Evolutionary conservation across 30 jellyfish, hydroid and myxozoan species (phyloP).

Genomic region (Chironex yamaguchii): DNA sequence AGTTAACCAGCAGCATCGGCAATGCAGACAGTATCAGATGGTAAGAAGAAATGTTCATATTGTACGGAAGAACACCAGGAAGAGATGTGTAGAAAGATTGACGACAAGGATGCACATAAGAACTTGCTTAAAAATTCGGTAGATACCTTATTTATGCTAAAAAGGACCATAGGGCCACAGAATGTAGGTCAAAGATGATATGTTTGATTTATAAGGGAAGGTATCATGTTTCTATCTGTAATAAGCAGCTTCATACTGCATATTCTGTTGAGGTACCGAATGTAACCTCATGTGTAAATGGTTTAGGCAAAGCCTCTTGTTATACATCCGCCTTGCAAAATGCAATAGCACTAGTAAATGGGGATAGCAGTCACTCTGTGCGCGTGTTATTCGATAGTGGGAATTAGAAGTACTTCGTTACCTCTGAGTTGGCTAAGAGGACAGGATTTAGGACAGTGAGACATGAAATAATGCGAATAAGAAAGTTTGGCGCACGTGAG

Average conservation of each 20-base stretch:
- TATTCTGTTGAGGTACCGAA: neutral
- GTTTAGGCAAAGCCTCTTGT: neutral
- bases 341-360: conserved; percentile 14
- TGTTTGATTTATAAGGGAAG: neutral
- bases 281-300: neutral
- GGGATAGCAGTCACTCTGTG: neutral
- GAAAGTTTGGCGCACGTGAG: no score
- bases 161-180: conserved; percentile 25
- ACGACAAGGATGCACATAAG: neutral
- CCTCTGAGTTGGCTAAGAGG: conserved; percentile 9
- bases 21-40: no score
- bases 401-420: conserved; percentile 25
- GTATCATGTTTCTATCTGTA: conserved; percentile 2
- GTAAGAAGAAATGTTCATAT: neutral
- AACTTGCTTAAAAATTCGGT: neutral
- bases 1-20: no score
- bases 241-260: neutral
- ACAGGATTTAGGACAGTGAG: neutral
- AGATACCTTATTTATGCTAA: conserved; percentile 3
- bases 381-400: conserved; percentile 29
- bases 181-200: no score
- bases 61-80: conserved; percentile 6
- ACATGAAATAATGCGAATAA: no score
- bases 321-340: conserved; percentile 2
- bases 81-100: conserved; percentile 2